phyloP scores from a whole-genome alignment of 1,140 invertebrate species.

The Maconellicoccus hirsutus region DNA sequence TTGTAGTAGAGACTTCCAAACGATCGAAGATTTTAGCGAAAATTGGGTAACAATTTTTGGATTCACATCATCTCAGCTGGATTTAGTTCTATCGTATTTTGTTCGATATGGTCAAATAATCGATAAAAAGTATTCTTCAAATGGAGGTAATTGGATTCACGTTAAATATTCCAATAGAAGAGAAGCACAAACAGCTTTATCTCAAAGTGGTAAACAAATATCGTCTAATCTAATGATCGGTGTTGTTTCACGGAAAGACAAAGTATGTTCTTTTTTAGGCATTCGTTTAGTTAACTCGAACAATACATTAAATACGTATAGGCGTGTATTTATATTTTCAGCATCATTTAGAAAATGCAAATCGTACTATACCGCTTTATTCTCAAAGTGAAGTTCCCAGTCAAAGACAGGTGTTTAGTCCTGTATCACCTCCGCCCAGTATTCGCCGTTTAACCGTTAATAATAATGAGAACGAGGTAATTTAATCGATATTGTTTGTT shows the following conservation, averaged over 20 bases:
- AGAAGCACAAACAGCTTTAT: neutral
- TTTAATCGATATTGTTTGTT: too few relatives aligned
- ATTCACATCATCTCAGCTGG: neutral
- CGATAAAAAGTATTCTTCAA: constrained; percentile 4
- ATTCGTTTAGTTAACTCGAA: neutral
- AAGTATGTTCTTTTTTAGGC: neutral
- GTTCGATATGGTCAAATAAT: neutral
- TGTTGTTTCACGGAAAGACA: neutral
- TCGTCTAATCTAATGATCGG: constrained; percentile 7
- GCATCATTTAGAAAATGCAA: neutral
- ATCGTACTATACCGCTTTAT: neutral
- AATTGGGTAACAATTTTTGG: constrained; percentile 14
- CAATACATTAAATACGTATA: too few relatives aligned
- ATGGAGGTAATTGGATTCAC: constrained; percentile 16
- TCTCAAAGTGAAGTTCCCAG: neutral
- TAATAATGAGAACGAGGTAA: constrained; percentile 18
- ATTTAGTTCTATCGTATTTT: constrained; percentile 6
- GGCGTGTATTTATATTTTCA: neutral
- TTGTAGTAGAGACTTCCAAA: neutral
- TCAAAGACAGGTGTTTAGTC: neutral
- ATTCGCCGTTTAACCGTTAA: constrained; percentile 2
- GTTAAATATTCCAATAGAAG: constrained; percentile 12
- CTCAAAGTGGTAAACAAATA: constrained; percentile 13
- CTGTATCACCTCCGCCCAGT: neutral
- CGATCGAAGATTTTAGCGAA: neutral